Evolutionary conservation across 2,113 vertebrate species (phyloP), one percentile per base, ranked within the genome.

Genomic region (Melanostigma gelatinosum): DNA sequence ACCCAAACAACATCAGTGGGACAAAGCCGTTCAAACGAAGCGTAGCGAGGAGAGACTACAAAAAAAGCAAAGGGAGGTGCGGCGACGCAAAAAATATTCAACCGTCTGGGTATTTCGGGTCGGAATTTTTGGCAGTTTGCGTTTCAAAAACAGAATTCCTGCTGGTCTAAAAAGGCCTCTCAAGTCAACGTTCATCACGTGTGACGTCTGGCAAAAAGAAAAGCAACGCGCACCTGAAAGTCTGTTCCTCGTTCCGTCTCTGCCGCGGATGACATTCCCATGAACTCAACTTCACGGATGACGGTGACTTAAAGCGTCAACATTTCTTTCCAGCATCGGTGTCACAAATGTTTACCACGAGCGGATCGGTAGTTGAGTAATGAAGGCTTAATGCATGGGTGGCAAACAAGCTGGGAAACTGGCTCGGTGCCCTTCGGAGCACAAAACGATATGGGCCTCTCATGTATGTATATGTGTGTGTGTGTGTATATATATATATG

Each of bases 1-100:
- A 90, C 88, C 88, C 85, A 92, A 88, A 92, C 87, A 87, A 32
- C 52, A 80, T 68, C 72, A 9, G 3, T 20, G 44, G 16, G 42
- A 90, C 75, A 83, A 83, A 83, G 72, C 27, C 6, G 0, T 60
- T 34, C 79, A 72, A 85, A 67, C 10, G 66, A 69, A 55, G 71
- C 71, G 9, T 12, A 32, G 66, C 69, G 18, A 15, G 57, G 61
- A 69, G 36, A 55, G 60, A 2, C 15, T 10, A 13, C 4, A 27
- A n/a, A 9, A 42, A 80, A 66, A 6, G 7, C 8, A 34, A 54
- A 27, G 29, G 44, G 16, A 8, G 50, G 29, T 1, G 63, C 0
- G 3, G 24, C 3, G 50, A 32, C 27, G 57, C 48, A 10, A 80
- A 63, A 13, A 1, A 66, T 29, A 79, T 72, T 64, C 44, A 18